Evolutionary conservation across 2,888 invertebrate species (phyloP), one percentile per base, ranked within the genome.

Genomic region (Epinotia brunnichana): DNA sequence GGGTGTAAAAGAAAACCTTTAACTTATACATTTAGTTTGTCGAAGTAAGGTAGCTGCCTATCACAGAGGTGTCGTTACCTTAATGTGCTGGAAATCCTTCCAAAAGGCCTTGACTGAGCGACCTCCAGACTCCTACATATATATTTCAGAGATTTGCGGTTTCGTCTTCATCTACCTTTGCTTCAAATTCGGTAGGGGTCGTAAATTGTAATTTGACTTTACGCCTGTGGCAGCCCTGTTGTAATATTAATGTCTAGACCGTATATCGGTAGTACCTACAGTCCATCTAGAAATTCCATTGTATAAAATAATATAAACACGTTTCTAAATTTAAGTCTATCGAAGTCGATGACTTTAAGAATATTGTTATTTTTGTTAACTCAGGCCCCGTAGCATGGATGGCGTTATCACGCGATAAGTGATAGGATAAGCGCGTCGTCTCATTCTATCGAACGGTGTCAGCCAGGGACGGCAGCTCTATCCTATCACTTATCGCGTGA

Each of bases 81-180:
- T 63, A 69, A 64, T 59, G 59, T 41, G 51, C 41, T 62, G 48
- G 15, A 48, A 64, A 59, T 70, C 64, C 64, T 64, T 70, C 39
- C 41, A 4, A n/a, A 3, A 61, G 64, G 35, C 71, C 71, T 71
- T 71, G 66, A 67, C 71, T 57, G 29, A 13, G 53, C 39, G 60
- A 51, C 60, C 66, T 66, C 64, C 29, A 59, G 66, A 60, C 66
- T 60, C 54, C 24, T 35, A 24, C 54, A 71, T 71, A 29, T 66
- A 71, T 70, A 66, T 70, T 71, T 61, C 71, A 72, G 61, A 19
- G 44, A n/a, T 24, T 67, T 29, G 44, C 53, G 60, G 53, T 54
- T 61, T 71, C 51, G 39, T 70, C 66, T 71, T 72, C 71, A 61
- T 67, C 67, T 61, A 61, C 35, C 61, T 44, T 29, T 21, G 51